Conservation (phyloP, 1,140 invertebrate species). For the Penaeus japonicus region DNA sequence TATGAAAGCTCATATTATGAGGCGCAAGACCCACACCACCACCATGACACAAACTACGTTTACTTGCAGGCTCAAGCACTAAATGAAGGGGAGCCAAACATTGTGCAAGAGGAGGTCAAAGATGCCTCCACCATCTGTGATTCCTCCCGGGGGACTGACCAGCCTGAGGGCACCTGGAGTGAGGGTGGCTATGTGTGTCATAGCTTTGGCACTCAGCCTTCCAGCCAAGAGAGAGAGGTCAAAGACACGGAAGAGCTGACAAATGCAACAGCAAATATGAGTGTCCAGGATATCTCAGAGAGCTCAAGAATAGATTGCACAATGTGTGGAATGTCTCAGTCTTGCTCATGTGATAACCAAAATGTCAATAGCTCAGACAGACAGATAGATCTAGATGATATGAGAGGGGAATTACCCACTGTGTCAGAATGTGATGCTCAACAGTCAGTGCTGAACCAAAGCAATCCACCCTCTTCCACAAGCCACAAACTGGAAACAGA, state of each 20-base stretch:
- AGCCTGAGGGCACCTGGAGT: not conserved
- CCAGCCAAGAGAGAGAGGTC: not conserved
- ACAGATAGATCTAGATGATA: too few relatives aligned
- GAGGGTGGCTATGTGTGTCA: not conserved
- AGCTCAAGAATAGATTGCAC: not conserved
- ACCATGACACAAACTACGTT: not conserved
- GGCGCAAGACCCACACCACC: not conserved
- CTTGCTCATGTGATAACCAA: slow-evolving; percentile 4
- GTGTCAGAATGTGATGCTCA: too few relatives aligned
- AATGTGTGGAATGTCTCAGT: not conserved
- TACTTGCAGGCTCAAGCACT: not conserved
- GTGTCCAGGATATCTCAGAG: not conserved
- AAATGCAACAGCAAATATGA: slow-evolving; percentile 10
- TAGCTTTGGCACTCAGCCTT: not conserved
- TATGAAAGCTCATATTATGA: slow-evolving; percentile 3
- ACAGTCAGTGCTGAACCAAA: too few relatives aligned
- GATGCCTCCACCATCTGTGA: slow-evolving; percentile 14
- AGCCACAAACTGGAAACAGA: too few relatives aligned
- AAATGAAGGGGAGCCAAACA: not conserved
- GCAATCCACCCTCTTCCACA: too few relatives aligned
- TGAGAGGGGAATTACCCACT: too few relatives aligned
- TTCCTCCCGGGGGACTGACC: not conserved
- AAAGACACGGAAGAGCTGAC: not conserved
- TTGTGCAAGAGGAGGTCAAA: not conserved
- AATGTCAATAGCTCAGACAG: not conserved